Percentiles rank a stretch among this genome's conserved stretches.
phyloP scores from a whole-genome alignment of 2,113 vertebrate species.

The Agapornis roseicollis region DNA sequence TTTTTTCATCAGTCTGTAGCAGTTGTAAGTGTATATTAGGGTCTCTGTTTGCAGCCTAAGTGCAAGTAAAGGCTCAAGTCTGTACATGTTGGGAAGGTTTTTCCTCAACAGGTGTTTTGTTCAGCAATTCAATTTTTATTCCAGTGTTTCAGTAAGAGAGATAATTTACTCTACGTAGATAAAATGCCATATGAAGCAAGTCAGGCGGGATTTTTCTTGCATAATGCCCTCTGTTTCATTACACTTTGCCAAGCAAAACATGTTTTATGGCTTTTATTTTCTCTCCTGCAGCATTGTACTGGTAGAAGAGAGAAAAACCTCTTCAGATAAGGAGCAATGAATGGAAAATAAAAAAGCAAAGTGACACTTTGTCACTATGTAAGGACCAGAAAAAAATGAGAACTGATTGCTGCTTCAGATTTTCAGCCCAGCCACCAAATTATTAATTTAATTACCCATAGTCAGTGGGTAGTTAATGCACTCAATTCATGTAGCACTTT shows the following conservation, averaged over 20 bases:
- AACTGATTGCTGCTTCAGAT: not conserved
- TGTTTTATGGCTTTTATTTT: conserved; percentile 41
- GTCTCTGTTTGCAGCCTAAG: not conserved
- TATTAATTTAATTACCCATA: not conserved
- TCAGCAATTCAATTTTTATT: not conserved
- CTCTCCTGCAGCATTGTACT: not conserved
- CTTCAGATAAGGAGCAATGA: not conserved
- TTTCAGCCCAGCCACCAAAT: not conserved
- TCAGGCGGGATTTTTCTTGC: not conserved
- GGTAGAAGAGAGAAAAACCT: not conserved
- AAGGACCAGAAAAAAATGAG: not conserved
- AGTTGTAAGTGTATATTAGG: not conserved
- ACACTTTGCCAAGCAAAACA: not conserved
- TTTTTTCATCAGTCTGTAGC: not conserved
- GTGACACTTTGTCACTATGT: not conserved
- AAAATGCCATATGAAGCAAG: conserved; percentile 4
- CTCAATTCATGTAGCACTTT: not conserved
- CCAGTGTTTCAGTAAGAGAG: not conserved
- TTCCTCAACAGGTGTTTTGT: not conserved
- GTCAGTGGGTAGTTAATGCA: not conserved
- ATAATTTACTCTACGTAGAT: not conserved
- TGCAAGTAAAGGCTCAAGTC: not conserved
- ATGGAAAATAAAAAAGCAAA: not conserved
- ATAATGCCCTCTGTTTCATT: conserved; percentile 6
- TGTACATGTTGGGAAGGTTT: not conserved